phyloP scores from a whole-genome alignment of 1,140 invertebrate genomes.

The Sitodiplosis mosellana region DNA sequence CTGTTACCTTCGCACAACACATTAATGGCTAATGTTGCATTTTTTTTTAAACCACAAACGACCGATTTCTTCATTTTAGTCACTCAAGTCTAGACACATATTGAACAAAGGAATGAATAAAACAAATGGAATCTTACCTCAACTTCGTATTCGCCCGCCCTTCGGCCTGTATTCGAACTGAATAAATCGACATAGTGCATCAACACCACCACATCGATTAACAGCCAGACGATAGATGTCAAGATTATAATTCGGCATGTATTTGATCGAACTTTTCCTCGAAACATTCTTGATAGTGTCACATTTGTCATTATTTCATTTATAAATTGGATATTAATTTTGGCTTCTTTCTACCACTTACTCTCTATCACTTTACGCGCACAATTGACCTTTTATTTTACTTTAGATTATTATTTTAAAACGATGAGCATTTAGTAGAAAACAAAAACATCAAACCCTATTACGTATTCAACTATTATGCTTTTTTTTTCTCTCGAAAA shows the following conservation, averaged over 20 bases:
- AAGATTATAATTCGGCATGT: conserved; percentile 86
- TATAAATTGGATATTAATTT: neutral
- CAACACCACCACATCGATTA: conserved; percentile 78
- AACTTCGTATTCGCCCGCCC: conserved; percentile 29
- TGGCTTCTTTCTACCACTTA: too few species aligned
- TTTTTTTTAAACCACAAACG: neutral
- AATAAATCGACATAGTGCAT: conserved; percentile 88
- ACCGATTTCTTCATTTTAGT: neutral
- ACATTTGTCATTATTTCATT: conserved; percentile 14
- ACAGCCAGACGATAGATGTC: conserved; percentile 89
- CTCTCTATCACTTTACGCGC: too few species aligned
- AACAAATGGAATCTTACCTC: conserved; percentile 20
- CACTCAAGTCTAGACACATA: neutral
- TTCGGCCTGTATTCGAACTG: conserved; percentile 38
- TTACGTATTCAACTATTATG: too few species aligned
- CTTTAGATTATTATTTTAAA: too few species aligned
- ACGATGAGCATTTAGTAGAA: too few species aligned
- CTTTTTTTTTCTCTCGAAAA: too few species aligned
- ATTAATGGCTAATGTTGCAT: neutral
- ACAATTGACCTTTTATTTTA: too few species aligned
- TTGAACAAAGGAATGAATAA: too few species aligned
- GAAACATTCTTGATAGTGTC: conserved; percentile 45
- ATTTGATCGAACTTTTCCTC: conserved; percentile 73
- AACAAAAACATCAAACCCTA: too few species aligned
- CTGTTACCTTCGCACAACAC: neutral